Conservation (phyloP, 2,888 invertebrate species). For the Brachyopa scutellaris region DNA sequence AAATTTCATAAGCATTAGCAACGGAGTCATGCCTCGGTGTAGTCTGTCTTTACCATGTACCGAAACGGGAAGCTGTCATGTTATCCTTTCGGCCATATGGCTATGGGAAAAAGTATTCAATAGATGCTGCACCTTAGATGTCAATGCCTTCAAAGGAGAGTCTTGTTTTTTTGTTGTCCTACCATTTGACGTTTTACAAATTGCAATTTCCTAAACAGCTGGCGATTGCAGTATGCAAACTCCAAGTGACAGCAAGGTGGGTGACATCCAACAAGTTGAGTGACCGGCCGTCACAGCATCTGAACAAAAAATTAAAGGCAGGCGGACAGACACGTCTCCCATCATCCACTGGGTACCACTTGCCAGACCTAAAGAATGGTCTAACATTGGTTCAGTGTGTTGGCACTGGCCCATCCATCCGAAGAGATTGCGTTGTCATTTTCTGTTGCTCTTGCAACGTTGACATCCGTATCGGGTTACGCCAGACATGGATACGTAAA, state of each 20-base stretch:
- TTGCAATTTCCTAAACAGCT: conserved; percentile 4
- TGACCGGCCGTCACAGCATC: conserved; percentile 27
- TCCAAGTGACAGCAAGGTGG: conserved; percentile 29
- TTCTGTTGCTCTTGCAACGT: neutral
- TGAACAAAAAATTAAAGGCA: neutral
- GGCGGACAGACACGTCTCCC: conserved; percentile 4
- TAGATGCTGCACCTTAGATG: conserved; percentile 35
- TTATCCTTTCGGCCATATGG: conserved; percentile 54
- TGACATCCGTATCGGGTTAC: conserved; percentile 34
- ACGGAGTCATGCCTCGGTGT: conserved; percentile 62
- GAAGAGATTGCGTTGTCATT: conserved; percentile 27
- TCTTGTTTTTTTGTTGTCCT: neutral
- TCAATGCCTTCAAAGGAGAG: neutral
- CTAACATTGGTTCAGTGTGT: neutral
- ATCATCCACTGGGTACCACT: conserved; percentile 4
- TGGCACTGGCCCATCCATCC: conserved; percentile 24
- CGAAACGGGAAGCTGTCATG: conserved; percentile 70
- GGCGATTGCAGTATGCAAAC: neutral
- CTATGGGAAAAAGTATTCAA: conserved; percentile 7
- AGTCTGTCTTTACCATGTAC: conserved; percentile 63
- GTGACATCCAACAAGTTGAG: conserved; percentile 47
- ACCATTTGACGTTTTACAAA: neutral
- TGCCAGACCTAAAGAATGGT: neutral
- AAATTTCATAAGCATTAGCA: conserved; percentile 36
- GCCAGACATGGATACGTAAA: conserved; percentile 32